A percentile compares a stretch with the other conserved stretches of the same genome.
Evolutionary conservation across 1,140 invertebrate genomes (phyloP).

Genomic region (Megathymus violae): DNA sequence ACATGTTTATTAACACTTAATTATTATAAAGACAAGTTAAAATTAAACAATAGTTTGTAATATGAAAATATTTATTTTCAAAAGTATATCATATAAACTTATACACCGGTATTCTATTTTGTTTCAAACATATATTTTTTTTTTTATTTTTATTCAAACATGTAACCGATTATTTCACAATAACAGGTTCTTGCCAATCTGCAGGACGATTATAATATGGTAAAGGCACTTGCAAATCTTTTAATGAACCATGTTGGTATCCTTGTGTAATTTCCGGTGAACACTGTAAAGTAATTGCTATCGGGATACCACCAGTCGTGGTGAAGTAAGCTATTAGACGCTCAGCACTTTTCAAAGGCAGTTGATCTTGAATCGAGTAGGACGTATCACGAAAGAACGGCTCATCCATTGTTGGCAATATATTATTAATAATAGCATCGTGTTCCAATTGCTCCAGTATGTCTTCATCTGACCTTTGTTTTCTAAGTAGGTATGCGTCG

Average conservation of each 20-base stretch:
- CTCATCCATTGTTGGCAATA: conserved; percentile 63
- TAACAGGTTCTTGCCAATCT: neutral
- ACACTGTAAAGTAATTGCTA: conserved; percentile 53
- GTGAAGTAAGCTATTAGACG: conserved; percentile 36
- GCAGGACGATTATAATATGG: conserved; percentile 2
- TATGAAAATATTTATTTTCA: too few species aligned
- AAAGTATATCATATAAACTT: too few species aligned
- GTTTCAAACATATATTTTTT: too few species aligned
- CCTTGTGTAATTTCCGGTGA: conserved; percentile 48
- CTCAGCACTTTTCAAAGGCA: neutral
- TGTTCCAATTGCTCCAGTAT: conserved; percentile 52
- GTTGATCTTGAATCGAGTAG: conserved; percentile 3
- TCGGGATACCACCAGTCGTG: conserved; percentile 22
- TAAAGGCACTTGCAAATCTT: conserved; percentile 1
- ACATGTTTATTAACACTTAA: too few species aligned
- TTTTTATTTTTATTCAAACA: too few species aligned
- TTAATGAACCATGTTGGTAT: neutral
- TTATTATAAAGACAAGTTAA: too few species aligned
- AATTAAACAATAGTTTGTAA: too few species aligned
- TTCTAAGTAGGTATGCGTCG: neutral
- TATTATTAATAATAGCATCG: conserved; percentile 62
- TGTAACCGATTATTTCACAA: too few species aligned
- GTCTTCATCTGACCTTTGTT: conserved; percentile 43
- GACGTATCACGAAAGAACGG: conserved; percentile 43
- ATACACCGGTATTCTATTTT: too few species aligned